A percentile compares a stretch with the other conserved stretches of the same genome.
Evolutionary conservation across 2,888 invertebrate species (phyloP).

Genomic region (Notocelia uddmanniana): DNA sequence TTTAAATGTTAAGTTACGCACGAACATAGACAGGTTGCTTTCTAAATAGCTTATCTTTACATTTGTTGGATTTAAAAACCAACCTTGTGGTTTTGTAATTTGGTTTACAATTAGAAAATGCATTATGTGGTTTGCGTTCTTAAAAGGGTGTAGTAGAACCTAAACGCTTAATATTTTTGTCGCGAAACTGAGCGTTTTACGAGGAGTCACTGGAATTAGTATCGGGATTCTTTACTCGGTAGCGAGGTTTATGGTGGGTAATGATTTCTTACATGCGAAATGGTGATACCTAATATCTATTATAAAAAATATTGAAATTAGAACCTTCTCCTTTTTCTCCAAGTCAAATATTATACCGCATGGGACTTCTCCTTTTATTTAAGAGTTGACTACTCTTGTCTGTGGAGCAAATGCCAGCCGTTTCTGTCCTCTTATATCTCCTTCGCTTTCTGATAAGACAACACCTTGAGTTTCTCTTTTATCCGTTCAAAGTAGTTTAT

Average conservation of each 20-base stretch:
- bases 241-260: not conserved
- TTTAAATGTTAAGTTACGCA: constrained; percentile 44
- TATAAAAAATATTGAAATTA: too few relatives aligned
- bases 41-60: constrained; percentile 8
- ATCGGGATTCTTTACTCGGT: constrained; percentile 1
- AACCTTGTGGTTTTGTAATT: not conserved
- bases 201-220: constrained; percentile 7
- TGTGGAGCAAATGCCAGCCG: not conserved
- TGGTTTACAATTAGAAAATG: not conserved
- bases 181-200: constrained; percentile 13
- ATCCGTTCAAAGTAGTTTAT: too few relatives aligned
- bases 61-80: not conserved
- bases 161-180: constrained; percentile 25
- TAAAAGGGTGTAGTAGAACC: not conserved
- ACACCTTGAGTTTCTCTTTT: too few relatives aligned
- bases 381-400: not conserved
- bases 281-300: too few relatives aligned
- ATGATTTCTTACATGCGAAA: constrained; percentile 7
- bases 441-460: too few relatives aligned
- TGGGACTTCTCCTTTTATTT: not conserved
- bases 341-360: too few relatives aligned
- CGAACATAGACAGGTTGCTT: constrained; percentile 19
- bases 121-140: not conserved
- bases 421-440: too few relatives aligned
- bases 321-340: too few relatives aligned